Conservation (phyloP, 2,113 vertebrate species). For the Sardina pilchardus region DNA sequence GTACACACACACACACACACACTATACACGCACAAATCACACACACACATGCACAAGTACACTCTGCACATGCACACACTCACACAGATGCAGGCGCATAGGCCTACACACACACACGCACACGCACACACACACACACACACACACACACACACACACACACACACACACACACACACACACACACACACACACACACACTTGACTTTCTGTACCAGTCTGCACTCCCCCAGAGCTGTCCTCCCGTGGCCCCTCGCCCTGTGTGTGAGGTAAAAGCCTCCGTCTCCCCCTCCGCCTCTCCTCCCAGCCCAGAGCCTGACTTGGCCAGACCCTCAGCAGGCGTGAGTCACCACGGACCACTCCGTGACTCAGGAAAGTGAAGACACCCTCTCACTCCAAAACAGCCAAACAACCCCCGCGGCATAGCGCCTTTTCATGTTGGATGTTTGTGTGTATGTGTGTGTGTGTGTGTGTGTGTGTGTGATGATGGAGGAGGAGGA, state of each 20-base stretch:
- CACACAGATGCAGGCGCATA: background rate
- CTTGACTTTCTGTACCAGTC: background rate
- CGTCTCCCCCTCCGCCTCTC: background rate
- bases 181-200: background rate
- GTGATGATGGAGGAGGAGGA: too few species aligned
- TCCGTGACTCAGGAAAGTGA: background rate
- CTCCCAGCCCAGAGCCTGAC: background rate
- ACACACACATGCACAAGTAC: background rate
- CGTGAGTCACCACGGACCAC: background rate
- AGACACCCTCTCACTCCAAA: background rate
- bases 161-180: background rate
- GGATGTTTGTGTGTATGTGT: background rate
- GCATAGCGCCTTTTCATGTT: background rate
- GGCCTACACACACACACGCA: too few species aligned
- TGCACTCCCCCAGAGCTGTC: background rate
- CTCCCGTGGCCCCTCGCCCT: background rate
- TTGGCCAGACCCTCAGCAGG: background rate
- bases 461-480: background rate
- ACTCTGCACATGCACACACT: background rate
- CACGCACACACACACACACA: too few species aligned
- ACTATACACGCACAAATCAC: background rate
- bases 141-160: background rate
- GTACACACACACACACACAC: background rate
- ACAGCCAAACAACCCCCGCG: background rate
- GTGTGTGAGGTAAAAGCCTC: background rate